These are phyloP conservation scores for Orthonychiurus folsomi DNA, from an alignment of 2,888 invertebrate genomes.

Conservation along the genomic window DNA sequence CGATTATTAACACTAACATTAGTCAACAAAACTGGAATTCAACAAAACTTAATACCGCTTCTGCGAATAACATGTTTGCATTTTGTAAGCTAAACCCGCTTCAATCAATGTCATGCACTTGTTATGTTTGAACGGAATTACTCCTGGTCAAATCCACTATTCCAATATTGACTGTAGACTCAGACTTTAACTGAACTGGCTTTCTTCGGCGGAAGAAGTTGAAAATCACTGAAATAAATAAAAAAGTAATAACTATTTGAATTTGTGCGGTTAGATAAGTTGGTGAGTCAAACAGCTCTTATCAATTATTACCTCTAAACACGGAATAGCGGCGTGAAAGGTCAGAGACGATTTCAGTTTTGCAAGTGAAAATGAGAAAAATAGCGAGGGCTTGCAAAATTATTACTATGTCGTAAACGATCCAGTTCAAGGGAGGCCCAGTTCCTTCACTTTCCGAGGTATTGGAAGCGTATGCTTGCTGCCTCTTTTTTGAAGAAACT, in stretches of 20 bases:
- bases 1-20: too few species aligned
- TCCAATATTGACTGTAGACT: too few species aligned
- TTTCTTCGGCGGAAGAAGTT: neutral
- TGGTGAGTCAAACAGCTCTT: neutral
- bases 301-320: neutral
- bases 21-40: too few species aligned
- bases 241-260: neutral
- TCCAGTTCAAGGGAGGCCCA: constrained; percentile 17
- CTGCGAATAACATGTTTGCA: too few species aligned
- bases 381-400: constrained; percentile 24
- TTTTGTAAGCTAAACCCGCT: too few species aligned
- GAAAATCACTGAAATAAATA: neutral
- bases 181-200: neutral
- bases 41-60: too few species aligned
- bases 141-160: too few species aligned
- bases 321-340: neutral
- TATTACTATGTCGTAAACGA: constrained; percentile 25
- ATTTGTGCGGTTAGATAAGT: neutral
- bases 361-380: constrained; percentile 25
- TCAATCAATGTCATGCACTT: too few species aligned
- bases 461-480: neutral
- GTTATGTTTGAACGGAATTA: neutral
- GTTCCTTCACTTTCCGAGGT: neutral
- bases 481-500: neutral
- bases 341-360: neutral